A percentile compares a stretch with the other conserved stretches of the same genome.
Evolutionary conservation across 2,797 vertebrate genomes (phyloP).

Genomic region (Mus spretus): DNA sequence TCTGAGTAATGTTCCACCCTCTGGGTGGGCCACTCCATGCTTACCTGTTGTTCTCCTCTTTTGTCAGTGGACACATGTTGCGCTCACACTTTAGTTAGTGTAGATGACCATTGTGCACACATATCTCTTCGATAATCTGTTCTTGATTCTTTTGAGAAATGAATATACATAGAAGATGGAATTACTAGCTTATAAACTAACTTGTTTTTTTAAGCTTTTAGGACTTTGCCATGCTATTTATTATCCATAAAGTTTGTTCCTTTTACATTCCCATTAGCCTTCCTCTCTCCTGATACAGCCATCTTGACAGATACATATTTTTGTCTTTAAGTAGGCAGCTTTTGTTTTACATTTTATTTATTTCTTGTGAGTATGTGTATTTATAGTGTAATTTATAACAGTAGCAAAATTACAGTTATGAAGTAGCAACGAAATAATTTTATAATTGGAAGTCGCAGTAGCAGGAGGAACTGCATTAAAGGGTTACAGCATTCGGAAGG

Average conservation of each 20-base stretch:
- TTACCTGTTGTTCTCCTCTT: not conserved
- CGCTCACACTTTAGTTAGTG: not conserved
- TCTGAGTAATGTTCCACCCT: not conserved
- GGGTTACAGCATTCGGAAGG: not conserved
- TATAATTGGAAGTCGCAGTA: not conserved
- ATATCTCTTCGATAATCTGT: not conserved
- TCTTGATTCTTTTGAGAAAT: not conserved
- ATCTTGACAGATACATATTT: not conserved
- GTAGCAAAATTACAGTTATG: not conserved
- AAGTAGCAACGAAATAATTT: not conserved
- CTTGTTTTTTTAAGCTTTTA: not conserved
- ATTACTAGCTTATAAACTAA: not conserved
- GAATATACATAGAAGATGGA: slow-evolving; percentile 1
- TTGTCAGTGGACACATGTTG: not conserved
- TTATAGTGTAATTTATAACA: not conserved
- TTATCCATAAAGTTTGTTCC: not conserved
- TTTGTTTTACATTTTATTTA: not conserved
- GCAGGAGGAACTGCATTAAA: not conserved
- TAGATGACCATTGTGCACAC: not conserved
- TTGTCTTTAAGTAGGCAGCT: not conserved
- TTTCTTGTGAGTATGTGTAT: not conserved
- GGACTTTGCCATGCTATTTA: not conserved
- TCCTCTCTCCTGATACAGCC: not conserved
- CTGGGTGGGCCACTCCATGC: not conserved
- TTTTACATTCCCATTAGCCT: not conserved